A percentile compares a stretch with the other conserved stretches of the same genome.
Evolutionary conservation across 2,888 invertebrate genomes (phyloP).

Genomic region (Tetanocera ferruginea): DNA sequence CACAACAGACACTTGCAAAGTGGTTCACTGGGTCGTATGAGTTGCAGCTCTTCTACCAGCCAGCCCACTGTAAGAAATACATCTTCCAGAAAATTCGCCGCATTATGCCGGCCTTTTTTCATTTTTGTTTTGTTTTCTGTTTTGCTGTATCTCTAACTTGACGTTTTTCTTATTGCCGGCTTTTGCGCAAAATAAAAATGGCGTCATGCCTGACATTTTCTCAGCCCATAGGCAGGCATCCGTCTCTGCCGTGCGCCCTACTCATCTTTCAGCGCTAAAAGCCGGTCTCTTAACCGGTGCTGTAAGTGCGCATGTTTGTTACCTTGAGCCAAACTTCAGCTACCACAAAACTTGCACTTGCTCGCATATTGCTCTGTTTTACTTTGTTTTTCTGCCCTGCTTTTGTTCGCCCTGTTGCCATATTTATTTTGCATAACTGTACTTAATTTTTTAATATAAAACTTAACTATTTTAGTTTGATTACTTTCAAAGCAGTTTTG

Average conservation of each 20-base stretch:
- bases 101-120: background rate
- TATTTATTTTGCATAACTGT: slow-evolving; percentile 3
- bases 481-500: too few species aligned
- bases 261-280: background rate
- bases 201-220: slow-evolving; percentile 9
- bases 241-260: background rate
- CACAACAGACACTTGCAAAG: background rate
- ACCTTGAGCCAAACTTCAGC: background rate
- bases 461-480: too few species aligned
- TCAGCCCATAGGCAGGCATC: background rate
- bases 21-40: slow-evolving; percentile 32
- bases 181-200: slow-evolving; percentile 28
- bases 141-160: background rate
- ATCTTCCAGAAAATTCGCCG: background rate
- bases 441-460: background rate
- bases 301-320: slow-evolving; percentile 1
- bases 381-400: background rate
- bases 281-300: background rate
- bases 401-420: background rate
- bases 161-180: background rate
- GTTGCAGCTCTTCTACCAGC: background rate
- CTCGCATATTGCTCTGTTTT: background rate
- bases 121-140: background rate
- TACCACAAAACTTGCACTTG: background rate
- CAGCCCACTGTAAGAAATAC: background rate